Evolutionary conservation across 2,888 invertebrate species (phyloP).

Genomic region (Chymomyza amoena): DNA sequence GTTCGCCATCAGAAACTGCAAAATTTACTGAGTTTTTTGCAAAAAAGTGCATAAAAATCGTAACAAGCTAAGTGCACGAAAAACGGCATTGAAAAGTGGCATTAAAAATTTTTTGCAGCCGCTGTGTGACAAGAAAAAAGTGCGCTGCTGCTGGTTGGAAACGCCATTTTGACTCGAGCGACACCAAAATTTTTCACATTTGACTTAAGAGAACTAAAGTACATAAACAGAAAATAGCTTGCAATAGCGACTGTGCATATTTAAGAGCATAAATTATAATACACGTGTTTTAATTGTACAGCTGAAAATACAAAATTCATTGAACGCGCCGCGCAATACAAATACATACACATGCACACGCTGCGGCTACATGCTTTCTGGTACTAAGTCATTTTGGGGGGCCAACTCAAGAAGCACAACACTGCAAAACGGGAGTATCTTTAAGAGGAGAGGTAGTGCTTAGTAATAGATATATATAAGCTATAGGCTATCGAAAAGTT

Average conservation of each 20-base stretch:
- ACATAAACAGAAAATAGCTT: not conserved
- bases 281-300: slow-evolving; percentile 54
- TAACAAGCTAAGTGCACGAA: slow-evolving; percentile 53
- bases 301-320: slow-evolving; percentile 44
- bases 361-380: slow-evolving; percentile 32
- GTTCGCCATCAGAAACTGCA: slow-evolving; percentile 47
- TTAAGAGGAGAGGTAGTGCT: not conserved
- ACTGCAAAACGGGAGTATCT: not conserved
- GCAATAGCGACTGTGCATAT: not conserved
- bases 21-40: slow-evolving; percentile 68
- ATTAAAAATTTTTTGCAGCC: slow-evolving; percentile 46
- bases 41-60: slow-evolving; percentile 62
- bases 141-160: slow-evolving; percentile 55
- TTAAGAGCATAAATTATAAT: slow-evolving; percentile 12
- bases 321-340: slow-evolving; percentile 44
- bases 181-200: slow-evolving; percentile 55
- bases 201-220: slow-evolving; percentile 29
- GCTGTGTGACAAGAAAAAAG: slow-evolving; percentile 70
- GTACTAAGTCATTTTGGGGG: slow-evolving; percentile 45
- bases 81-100: slow-evolving; percentile 63
- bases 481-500: slow-evolving; percentile 12
- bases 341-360: slow-evolving; percentile 28
- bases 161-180: slow-evolving; percentile 75
- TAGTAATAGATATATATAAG: not conserved
- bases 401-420: slow-evolving; percentile 16